phyloP scores from a whole-genome alignment of 1,140 invertebrate genomes.

The Heliconius hermathena region DNA sequence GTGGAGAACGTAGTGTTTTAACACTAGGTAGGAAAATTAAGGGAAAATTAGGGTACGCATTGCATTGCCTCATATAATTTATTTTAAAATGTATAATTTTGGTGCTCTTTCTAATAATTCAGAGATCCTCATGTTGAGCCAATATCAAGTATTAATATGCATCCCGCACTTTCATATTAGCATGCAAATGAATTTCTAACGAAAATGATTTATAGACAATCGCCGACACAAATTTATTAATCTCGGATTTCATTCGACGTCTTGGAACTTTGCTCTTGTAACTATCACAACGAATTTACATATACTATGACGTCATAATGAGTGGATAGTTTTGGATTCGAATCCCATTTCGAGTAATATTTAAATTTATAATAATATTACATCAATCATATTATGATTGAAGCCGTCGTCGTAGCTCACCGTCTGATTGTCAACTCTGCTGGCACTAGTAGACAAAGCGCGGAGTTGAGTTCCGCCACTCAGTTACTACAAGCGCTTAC shows the following conservation, averaged over 20 bases:
- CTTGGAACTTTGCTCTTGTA: not conserved
- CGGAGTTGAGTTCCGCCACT: too few species aligned
- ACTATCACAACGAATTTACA: not conserved
- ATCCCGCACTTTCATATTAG: slow-evolving; percentile 41
- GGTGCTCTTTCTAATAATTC: too few species aligned
- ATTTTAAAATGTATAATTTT: too few species aligned
- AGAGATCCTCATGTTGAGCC: not conserved
- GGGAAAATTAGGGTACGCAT: too few species aligned
- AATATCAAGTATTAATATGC: slow-evolving; percentile 31
- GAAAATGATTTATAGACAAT: slow-evolving; percentile 44
- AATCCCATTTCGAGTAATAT: not conserved
- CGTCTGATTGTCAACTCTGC: too few species aligned
- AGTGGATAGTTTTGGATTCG: not conserved
- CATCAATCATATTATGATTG: too few species aligned
- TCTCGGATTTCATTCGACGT: slow-evolving; percentile 3
- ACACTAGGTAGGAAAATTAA: too few species aligned
- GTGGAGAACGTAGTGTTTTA: too few species aligned
- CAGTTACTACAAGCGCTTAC: too few species aligned
- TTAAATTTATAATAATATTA: not conserved
- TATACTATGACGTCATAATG: not conserved
- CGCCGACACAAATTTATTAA: slow-evolving; percentile 33
- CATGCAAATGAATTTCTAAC: slow-evolving; percentile 53
- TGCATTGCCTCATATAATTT: too few species aligned
- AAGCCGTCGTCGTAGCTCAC: too few species aligned
- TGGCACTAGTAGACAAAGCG: too few species aligned